Base-by-base conservation (phyloP, 1,140 invertebrate genomes). In the Telenomus remus region DNA sequence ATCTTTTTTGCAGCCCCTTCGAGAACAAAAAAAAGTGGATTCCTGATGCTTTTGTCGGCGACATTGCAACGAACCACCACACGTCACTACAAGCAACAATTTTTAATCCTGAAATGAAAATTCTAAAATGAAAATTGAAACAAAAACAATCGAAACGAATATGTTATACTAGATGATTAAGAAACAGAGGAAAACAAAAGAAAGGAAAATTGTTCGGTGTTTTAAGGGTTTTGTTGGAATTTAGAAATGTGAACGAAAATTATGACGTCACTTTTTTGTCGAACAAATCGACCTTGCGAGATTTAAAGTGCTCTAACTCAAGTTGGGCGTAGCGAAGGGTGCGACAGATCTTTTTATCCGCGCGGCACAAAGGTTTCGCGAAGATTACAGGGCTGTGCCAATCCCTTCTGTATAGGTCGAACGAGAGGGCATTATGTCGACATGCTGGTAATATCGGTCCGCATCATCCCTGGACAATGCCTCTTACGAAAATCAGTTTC, bases 321-420 rank as follows among this genome's bases (percentile, higher is more conserved):
- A 74, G 57, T 72, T 76, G 61, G 68, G 47, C 54, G 63, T 68
- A 69, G 68, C 74, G 57, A 76, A 75, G 80, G 79, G 78, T 77
- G 77, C 83, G 80, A 84, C 75, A 80, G 81, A 82, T 85, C 80
- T 86, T 80, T 86, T 87, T 86, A 87, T 88, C 83, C 83, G 27
- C 27, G 14, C 51, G 71, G 76, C 76, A 86, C 87, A 88, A 88
- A 87, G 81, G 80, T 83, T 81, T 80, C 80, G 81, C 78, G 80
- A 85, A 87, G 86, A 87, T 88, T 88, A 88, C 85, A 81, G 80
- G 76, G 75, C 77, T 63, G 64, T 57, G 72, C 76, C 83, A 82
- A 86, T 86, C 83, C 83, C 80, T 81, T 79, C 79, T 82, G 68
- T 86, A 81, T 84, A 76, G 82, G 72, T 82, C 79, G 79, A 80